Percentiles rank a stretch among this genome's conserved stretches.
Conservation (phyloP, 1,140 invertebrate species). For the Archivesica marissinica region DNA sequence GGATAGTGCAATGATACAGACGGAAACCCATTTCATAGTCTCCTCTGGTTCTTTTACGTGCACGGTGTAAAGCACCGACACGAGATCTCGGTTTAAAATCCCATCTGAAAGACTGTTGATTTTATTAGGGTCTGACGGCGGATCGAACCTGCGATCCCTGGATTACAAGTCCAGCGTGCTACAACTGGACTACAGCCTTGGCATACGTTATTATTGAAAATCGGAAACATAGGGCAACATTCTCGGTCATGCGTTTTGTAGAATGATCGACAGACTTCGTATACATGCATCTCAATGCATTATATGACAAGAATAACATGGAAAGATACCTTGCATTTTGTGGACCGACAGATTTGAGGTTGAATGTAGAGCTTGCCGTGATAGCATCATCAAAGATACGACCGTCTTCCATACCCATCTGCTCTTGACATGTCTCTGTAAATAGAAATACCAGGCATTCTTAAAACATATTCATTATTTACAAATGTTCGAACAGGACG, state of each 20-base stretch:
- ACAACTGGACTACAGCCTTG: not conserved
- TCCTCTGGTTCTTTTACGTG: too few species aligned
- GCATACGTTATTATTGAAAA: not conserved
- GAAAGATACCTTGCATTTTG: slow-evolving; percentile 81
- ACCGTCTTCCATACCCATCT: slow-evolving; percentile 83
- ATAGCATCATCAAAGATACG: slow-evolving; percentile 81
- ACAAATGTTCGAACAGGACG: too few species aligned
- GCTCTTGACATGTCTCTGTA: slow-evolving; percentile 81
- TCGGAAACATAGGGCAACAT: not conserved
- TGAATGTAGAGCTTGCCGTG: slow-evolving; percentile 83
- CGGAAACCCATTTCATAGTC: too few species aligned
- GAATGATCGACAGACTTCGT: not conserved
- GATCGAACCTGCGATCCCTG: too few species aligned
- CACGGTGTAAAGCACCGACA: too few species aligned
- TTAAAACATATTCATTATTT: too few species aligned
- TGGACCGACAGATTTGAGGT: slow-evolving; percentile 82
- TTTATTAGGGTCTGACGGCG: too few species aligned
- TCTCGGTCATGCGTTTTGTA: not conserved
- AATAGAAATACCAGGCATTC: slow-evolving; percentile 14
- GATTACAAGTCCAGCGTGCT: too few species aligned
- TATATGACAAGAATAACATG: not conserved
- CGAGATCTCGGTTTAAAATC: too few species aligned
- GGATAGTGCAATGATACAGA: too few species aligned
- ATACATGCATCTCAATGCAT: not conserved
- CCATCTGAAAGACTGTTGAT: too few species aligned